phyloP scores from a whole-genome alignment of 1,140 invertebrate genomes.

The Carcinoscorpius rotundicauda region DNA sequence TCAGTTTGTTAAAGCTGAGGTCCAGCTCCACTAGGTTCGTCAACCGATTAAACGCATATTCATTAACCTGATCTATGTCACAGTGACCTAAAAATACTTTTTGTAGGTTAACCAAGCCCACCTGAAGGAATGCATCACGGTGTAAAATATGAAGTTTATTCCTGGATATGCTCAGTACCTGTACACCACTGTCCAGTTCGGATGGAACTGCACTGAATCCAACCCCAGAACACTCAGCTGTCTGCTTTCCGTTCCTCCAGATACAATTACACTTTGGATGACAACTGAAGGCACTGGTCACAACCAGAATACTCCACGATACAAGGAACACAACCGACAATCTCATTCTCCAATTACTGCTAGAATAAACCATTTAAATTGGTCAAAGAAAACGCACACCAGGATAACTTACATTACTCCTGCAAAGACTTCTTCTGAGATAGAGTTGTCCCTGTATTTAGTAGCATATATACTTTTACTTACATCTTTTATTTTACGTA shows the following conservation, averaged over 20 bases:
- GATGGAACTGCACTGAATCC: slow-evolving; percentile 54
- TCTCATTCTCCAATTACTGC: no score
- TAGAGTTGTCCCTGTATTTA: no score
- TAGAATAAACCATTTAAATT: no score
- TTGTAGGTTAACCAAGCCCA: slow-evolving; percentile 71
- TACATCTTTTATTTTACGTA: no score
- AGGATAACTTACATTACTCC: no score
- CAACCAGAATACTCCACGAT: no score
- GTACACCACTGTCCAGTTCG: slow-evolving; percentile 70
- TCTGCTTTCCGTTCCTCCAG: slow-evolving; percentile 82
- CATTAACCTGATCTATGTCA: slow-evolving; percentile 58
- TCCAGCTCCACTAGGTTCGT: slow-evolving; percentile 80
- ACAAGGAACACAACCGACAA: no score
- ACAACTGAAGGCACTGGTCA: no score
- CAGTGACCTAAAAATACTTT: slow-evolving; percentile 66
- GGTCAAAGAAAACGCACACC: no score
- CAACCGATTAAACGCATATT: slow-evolving; percentile 62
- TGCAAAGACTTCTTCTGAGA: no score
- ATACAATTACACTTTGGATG: slow-evolving; percentile 58
- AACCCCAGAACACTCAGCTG: slow-evolving; percentile 68
- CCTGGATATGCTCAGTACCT: slow-evolving; percentile 70
- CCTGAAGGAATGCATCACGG: slow-evolving; percentile 57
- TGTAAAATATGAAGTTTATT: slow-evolving; percentile 64
- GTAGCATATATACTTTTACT: no score
- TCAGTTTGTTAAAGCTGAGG: slow-evolving; percentile 64